phyloP scores from a whole-genome alignment of 2,113 vertebrate genomes.

The Canis aureus region DNA sequence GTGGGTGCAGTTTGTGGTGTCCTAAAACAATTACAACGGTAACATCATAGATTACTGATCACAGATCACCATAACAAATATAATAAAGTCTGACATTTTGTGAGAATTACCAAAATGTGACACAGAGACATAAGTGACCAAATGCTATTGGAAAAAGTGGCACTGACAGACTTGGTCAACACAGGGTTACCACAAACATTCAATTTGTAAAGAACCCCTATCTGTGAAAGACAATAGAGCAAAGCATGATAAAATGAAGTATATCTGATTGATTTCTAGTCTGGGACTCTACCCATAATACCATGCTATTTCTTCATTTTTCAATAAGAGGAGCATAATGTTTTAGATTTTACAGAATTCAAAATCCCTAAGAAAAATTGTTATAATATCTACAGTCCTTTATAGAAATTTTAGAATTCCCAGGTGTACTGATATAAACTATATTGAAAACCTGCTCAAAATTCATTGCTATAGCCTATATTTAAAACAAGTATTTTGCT shows the following conservation, averaged over 20 bases:
- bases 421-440: not conserved
- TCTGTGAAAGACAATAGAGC: not conserved
- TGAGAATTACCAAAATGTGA: not conserved
- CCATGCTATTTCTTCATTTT: not conserved
- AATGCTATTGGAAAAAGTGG: not conserved
- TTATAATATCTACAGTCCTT: not conserved
- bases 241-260: not conserved
- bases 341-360: not conserved
- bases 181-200: not conserved
- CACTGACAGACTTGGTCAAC: not conserved
- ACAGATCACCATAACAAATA: not conserved
- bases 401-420: not conserved
- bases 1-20: not conserved
- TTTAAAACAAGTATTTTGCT: conserved; percentile 22
- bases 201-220: not conserved
- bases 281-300: not conserved
- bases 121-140: not conserved
- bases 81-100: not conserved
- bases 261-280: not conserved
- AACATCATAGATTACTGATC: not conserved
- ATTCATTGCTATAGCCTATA: not conserved
- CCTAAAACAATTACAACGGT: not conserved
- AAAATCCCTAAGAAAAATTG: not conserved
- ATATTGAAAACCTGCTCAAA: not conserved
- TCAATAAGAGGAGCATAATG: not conserved